These are phyloP conservation scores for Phalangium opilio DNA, from an alignment of 2,888 invertebrate genomes.

Conservation along the genomic window DNA sequence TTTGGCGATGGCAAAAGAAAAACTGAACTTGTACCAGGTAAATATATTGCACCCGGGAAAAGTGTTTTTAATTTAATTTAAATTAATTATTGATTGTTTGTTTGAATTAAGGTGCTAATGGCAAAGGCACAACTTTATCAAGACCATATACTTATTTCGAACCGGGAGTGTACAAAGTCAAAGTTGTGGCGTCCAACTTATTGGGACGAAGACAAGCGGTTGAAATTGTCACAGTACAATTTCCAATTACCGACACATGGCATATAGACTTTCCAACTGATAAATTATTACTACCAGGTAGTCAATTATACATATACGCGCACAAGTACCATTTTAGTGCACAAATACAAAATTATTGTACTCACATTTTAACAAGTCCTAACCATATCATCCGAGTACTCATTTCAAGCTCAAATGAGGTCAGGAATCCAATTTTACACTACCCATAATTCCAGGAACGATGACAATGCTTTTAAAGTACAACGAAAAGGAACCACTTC, in stretches of 20 bases:
- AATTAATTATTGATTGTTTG: conserved; percentile 10
- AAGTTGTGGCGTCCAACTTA: conserved; percentile 17
- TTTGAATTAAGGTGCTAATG: too few species aligned
- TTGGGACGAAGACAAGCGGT: conserved; percentile 7
- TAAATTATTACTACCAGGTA: too few species aligned
- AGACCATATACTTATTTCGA: conserved; percentile 19
- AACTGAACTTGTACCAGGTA: conserved; percentile 19
- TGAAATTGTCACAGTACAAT: too few species aligned
- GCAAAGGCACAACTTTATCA: too few species aligned
- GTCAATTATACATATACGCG: too few species aligned
- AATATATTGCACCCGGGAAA: not conserved
- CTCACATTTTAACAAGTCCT: too few species aligned
- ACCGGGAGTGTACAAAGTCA: conserved; percentile 21
- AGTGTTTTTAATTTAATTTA: conserved; percentile 1
- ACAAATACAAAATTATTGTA: too few species aligned
- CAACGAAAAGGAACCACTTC: conserved; percentile 18
- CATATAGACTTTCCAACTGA: too few species aligned
- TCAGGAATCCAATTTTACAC: too few species aligned
- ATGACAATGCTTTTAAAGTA: conserved; percentile 19
- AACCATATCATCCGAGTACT: not conserved
- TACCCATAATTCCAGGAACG: conserved; percentile 9
- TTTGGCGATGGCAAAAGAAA: conserved; percentile 21
- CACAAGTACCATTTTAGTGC: not conserved
- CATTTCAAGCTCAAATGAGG: conserved; percentile 1
- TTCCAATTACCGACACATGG: too few species aligned